Conservation (phyloP, 2,797 vertebrate species). For the Molossus alvarezi region DNA sequence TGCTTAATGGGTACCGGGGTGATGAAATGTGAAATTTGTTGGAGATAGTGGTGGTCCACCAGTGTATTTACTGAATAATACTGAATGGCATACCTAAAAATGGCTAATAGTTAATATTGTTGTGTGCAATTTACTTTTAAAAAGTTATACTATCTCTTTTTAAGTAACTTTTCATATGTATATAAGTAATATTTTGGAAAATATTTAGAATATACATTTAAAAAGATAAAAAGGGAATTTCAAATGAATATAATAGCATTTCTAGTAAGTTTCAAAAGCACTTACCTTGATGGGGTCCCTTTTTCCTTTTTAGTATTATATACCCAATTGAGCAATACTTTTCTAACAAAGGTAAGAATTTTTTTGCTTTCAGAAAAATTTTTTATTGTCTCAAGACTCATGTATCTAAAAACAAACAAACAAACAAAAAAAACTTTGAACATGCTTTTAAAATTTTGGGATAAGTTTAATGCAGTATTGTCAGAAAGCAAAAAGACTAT, state of each 20-base stretch:
- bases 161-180: background rate
- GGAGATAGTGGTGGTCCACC: background rate
- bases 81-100: background rate
- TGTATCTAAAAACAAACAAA: slow-evolving; percentile 72
- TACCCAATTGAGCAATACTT: slow-evolving; percentile 82
- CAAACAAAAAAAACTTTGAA: slow-evolving; percentile 15
- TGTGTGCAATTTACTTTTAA: background rate
- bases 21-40: background rate
- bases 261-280: slow-evolving; percentile 32
- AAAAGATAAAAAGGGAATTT: slow-evolving; percentile 5
- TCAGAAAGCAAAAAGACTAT: background rate
- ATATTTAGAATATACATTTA: slow-evolving; percentile 25
- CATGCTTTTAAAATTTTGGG: slow-evolving; percentile 37
- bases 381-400: slow-evolving; percentile 85
- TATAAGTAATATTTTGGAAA: slow-evolving; percentile 39
- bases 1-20: background rate
- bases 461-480: background rate
- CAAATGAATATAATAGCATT: background rate
- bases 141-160: background rate
- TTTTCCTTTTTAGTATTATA: slow-evolving; percentile 85
- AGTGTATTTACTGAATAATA: background rate
- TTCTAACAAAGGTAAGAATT: slow-evolving; percentile 71
- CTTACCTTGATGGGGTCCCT: slow-evolving; percentile 78
- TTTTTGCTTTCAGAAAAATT: slow-evolving; percentile 84
- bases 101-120: background rate